phyloP scores from a whole-genome alignment of 2,888 invertebrate genomes.

The Cepaea hortensis region DNA sequence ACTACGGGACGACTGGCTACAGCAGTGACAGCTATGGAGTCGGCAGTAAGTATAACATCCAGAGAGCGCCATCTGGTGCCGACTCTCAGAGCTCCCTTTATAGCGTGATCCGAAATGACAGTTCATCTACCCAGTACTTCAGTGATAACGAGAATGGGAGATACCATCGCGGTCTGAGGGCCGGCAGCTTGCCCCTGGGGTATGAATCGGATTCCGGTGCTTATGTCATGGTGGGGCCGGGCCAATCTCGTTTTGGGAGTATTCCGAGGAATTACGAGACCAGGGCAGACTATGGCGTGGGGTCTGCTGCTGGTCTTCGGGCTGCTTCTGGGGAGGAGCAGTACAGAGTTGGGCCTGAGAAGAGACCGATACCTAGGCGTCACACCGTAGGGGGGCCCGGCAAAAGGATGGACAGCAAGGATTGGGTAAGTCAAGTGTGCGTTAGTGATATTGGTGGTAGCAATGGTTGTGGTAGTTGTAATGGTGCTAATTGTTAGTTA shows the following conservation, averaged over 20 bases:
- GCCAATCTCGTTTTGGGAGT: background rate
- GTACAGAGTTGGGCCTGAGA: constrained; percentile 38
- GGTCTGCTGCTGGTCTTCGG: background rate
- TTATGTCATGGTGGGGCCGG: background rate
- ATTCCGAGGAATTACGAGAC: background rate
- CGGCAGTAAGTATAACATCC: background rate
- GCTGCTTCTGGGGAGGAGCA: constrained; percentile 28
- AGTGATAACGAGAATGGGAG: constrained; percentile 30
- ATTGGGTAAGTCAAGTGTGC: constrained; percentile 18
- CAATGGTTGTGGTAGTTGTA: background rate
- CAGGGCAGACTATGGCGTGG: background rate
- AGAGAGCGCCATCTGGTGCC: background rate
- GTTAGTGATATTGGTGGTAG: background rate
- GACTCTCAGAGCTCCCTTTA: background rate
- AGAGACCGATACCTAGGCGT: constrained; percentile 14
- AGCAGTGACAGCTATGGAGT: constrained; percentile 15
- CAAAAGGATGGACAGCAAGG: background rate
- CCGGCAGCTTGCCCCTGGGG: constrained; percentile 32
- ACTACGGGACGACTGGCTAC: background rate
- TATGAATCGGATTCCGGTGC: constrained; percentile 38
- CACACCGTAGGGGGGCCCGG: constrained; percentile 28
- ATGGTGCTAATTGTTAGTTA: background rate
- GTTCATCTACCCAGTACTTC: constrained; percentile 20
- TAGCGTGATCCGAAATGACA: background rate
- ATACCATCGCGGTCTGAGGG: background rate